Evolutionary conservation across 2,888 invertebrate genomes (phyloP).

Genomic region (Leptura quadrifasciata): DNA sequence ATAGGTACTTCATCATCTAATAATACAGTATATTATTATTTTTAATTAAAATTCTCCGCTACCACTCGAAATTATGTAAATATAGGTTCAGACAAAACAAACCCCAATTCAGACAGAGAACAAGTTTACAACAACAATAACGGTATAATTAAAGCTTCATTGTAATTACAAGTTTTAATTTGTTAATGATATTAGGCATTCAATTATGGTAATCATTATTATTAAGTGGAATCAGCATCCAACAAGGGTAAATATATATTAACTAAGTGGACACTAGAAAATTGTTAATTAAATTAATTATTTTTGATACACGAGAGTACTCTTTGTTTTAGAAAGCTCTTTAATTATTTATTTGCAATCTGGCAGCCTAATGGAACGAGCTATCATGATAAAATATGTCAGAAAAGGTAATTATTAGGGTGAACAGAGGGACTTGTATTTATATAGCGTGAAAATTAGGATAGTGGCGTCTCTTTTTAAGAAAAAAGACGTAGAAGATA

Average conservation of each 20-base stretch:
- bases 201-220: constrained; percentile 33
- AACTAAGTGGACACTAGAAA: constrained; percentile 9
- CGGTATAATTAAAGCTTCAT: constrained; percentile 24
- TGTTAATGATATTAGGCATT: constrained; percentile 14
- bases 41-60: not conserved
- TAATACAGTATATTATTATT: not conserved
- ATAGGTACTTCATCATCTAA: not conserved
- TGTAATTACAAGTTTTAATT: constrained; percentile 30
- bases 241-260: constrained; percentile 22
- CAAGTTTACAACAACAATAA: constrained; percentile 17
- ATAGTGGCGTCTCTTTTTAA: too few relatives aligned
- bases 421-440: too few relatives aligned
- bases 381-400: not conserved
- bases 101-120: not conserved
- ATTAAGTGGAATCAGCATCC: constrained; percentile 26
- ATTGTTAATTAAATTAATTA: constrained; percentile 21
- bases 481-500: too few relatives aligned
- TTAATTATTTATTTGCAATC: too few relatives aligned
- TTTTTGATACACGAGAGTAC: not conserved
- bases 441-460: too few relatives aligned
- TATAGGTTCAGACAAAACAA: not conserved
- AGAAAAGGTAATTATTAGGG: too few relatives aligned
- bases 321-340: not conserved
- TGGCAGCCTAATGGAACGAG: not conserved
- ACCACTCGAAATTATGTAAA: constrained; percentile 19